Evolutionary conservation across 2,113 vertebrate species (phyloP).

Genomic region (Corythornis vintsioides): DNA sequence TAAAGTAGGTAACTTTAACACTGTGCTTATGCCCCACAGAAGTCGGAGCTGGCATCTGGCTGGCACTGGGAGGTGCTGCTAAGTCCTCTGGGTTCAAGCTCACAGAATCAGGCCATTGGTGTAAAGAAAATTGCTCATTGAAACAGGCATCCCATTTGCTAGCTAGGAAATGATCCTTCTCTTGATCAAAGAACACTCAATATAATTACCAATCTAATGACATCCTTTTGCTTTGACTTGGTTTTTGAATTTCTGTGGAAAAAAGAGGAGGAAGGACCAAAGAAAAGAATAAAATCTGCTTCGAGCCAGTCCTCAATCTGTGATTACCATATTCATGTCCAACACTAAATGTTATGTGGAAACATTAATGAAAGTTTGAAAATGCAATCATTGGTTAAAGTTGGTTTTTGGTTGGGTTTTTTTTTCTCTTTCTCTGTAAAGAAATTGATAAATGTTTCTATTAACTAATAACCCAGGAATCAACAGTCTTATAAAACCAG

Average conservation of each 20-base stretch:
- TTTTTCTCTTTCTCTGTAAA: constrained; percentile 47
- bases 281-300: constrained; percentile 24
- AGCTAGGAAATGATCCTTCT: constrained; percentile 48
- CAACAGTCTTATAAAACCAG: constrained; percentile 95
- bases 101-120: background rate
- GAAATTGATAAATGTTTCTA: constrained; percentile 95
- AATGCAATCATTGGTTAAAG: constrained; percentile 91
- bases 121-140: background rate
- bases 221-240: constrained; percentile 49
- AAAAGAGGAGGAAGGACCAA: background rate
- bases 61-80: background rate
- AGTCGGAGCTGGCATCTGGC: background rate
- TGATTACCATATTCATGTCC: constrained; percentile 73
- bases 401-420: background rate
- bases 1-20: background rate
- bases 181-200: constrained; percentile 69
- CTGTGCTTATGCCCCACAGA: background rate
- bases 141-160: constrained; percentile 22
- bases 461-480: constrained; percentile 97
- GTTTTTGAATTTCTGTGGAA: constrained; percentile 9
- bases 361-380: constrained; percentile 90
- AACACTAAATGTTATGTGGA: constrained; percentile 84
- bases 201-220: constrained; percentile 64
- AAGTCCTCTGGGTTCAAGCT: background rate
- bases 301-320: constrained; percentile 49